Evolutionary conservation across 2,888 invertebrate species (phyloP).

Genomic region (Drosophila greeni): DNA sequence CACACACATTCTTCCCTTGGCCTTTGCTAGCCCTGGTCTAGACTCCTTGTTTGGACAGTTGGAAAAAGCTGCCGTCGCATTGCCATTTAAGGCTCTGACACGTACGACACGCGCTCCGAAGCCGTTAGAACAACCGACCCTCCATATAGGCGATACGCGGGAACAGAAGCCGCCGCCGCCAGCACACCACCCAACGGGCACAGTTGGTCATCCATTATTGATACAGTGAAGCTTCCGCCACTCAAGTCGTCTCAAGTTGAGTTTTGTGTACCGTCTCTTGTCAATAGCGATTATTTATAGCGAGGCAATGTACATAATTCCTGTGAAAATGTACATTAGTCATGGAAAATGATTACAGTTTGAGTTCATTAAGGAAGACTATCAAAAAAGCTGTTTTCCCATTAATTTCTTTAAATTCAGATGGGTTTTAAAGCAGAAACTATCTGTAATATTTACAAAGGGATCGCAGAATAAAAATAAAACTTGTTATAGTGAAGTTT

Average conservation of each 20-base stretch:
- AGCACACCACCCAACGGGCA: slow-evolving; percentile 3
- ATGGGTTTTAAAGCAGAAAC: not conserved
- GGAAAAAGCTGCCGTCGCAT: slow-evolving; percentile 29
- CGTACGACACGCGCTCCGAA: slow-evolving; percentile 46
- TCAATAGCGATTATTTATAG: slow-evolving; percentile 8
- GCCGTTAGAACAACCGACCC: slow-evolving; percentile 60
- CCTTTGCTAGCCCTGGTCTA: slow-evolving; percentile 30
- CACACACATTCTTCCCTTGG: not conserved
- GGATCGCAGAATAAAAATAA: not conserved
- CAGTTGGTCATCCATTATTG: slow-evolving; percentile 35
- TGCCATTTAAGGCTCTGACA: slow-evolving; percentile 59
- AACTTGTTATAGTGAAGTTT: not conserved
- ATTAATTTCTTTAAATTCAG: not conserved
- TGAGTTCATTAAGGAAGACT: not conserved
- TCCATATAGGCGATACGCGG: slow-evolving; percentile 46
- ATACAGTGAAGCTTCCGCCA: slow-evolving; percentile 11
- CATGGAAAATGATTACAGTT: slow-evolving; percentile 1
- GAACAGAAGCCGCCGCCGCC: slow-evolving; percentile 4
- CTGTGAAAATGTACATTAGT: not conserved
- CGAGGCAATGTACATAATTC: slow-evolving; percentile 3
- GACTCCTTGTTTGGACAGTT: slow-evolving; percentile 42
- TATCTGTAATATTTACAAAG: too few species aligned
- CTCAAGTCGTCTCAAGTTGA: slow-evolving; percentile 3
- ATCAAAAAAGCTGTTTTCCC: not conserved
- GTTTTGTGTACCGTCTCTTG: slow-evolving; percentile 3